These are phyloP conservation scores for Philhelius pedissequus DNA, from an alignment of 2,888 invertebrate species.

Conservation along the genomic window DNA sequence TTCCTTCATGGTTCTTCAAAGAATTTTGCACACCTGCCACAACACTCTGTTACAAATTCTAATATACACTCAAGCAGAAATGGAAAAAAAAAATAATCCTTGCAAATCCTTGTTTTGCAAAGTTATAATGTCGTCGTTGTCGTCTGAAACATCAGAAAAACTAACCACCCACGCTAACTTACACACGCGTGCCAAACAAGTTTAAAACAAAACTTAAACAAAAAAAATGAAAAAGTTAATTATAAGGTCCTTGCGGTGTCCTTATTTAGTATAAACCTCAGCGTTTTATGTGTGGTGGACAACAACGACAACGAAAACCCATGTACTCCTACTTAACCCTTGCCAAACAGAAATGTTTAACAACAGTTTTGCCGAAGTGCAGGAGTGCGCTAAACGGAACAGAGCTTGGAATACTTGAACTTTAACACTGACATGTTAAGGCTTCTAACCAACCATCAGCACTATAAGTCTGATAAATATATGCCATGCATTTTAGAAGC, in stretches of 20 bases:
- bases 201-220: background rate
- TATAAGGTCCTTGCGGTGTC: conserved; percentile 22
- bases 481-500: background rate
- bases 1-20: background rate
- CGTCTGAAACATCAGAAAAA: background rate
- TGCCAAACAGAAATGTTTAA: conserved; percentile 2
- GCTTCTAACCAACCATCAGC: background rate
- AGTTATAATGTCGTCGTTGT: background rate
- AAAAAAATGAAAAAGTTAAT: background rate
- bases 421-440: conserved; percentile 25
- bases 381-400: conserved; percentile 32
- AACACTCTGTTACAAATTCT: background rate
- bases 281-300: conserved; percentile 6
- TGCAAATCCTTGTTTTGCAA: conserved; percentile 1
- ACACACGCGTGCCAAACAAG: background rate
- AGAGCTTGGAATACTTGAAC: conserved; percentile 39
- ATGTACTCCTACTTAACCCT: conserved; percentile 32
- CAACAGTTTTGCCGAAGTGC: conserved; percentile 9
- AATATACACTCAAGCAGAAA: background rate
- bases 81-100: background rate
- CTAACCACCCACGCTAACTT: background rate
- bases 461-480: background rate
- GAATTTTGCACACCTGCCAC: conserved; percentile 1
- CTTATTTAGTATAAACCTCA: background rate
- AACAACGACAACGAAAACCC: background rate